Conservation (phyloP, 2,888 invertebrate species). For the Erannis defoliaria region DNA sequence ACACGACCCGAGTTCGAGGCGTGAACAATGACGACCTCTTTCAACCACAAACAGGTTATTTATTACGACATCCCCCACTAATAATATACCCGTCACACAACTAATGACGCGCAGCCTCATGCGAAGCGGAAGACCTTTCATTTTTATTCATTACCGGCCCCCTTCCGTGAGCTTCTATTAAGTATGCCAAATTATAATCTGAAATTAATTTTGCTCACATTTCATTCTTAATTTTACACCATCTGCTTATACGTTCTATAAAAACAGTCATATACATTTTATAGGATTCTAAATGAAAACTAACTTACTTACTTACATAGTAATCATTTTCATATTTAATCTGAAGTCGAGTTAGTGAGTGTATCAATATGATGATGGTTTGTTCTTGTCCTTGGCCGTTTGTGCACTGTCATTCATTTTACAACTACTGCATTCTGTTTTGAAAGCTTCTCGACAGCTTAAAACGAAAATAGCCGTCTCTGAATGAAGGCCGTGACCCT, state of each 20-base stretch:
- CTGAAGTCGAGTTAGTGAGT: not conserved
- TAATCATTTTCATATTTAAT: too few species aligned
- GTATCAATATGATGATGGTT: not conserved
- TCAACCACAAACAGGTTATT: conserved; percentile 62
- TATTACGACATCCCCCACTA: conserved; percentile 64
- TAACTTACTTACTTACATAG: too few species aligned
- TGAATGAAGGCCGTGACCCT: conserved; percentile 80
- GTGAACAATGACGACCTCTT: conserved; percentile 59
- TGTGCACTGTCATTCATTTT: not conserved
- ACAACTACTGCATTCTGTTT: conserved; percentile 8
- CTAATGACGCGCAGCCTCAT: conserved; percentile 56
- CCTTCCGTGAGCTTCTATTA: conserved; percentile 36
- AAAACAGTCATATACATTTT: not conserved
- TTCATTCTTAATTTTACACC: conserved; percentile 17
- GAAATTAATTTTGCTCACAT: conserved; percentile 28
- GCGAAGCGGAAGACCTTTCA: conserved; percentile 44
- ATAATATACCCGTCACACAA: conserved; percentile 53
- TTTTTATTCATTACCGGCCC: conserved; percentile 27
- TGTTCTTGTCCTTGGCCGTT: not conserved
- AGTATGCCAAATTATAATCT: conserved; percentile 25
- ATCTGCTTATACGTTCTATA: conserved; percentile 3
- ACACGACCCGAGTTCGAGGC: conserved; percentile 48
- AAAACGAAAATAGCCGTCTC: conserved; percentile 60
- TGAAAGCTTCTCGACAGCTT: conserved; percentile 47
- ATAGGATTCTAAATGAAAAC: too few species aligned